Percentiles rank a stretch among this genome's conserved stretches.
These are phyloP conservation scores for Galago senegalensis DNA, from an alignment of 2,797 vertebrate genomes.

Conservation along the genomic window DNA sequence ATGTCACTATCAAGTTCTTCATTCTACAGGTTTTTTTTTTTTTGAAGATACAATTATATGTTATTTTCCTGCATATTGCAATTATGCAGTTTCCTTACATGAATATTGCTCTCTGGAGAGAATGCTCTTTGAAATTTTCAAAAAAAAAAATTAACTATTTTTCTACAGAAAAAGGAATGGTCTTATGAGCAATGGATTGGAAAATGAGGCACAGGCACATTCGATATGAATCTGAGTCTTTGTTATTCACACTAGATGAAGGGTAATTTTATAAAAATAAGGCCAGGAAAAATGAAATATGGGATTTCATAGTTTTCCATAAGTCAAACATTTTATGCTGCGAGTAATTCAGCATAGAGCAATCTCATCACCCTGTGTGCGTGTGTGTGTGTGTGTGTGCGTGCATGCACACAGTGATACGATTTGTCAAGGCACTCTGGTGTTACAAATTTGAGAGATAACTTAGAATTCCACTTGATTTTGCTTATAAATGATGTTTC, in stretches of 20 bases:
- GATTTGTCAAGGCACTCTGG: neutral
- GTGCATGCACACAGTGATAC: neutral
- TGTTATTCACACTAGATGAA: constrained; percentile 37
- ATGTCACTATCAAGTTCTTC: constrained; percentile 52
- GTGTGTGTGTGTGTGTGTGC: neutral
- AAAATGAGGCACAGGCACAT: neutral
- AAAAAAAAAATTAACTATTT: constrained; percentile 49
- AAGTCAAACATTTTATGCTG: constrained; percentile 20
- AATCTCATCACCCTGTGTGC: neutral
- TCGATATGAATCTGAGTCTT: neutral
- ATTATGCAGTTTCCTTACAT: constrained; percentile 58
- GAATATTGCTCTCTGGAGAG: constrained; percentile 51
- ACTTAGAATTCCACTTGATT: neutral
- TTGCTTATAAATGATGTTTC: neutral
- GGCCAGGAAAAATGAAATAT: constrained; percentile 14
- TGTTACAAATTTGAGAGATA: constrained; percentile 5
- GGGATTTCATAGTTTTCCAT: neutral
- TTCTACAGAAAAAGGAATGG: constrained; percentile 64
- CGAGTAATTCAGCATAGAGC: neutral
- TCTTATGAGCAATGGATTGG: neutral
- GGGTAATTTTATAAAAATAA: constrained; percentile 66
- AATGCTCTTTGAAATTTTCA: constrained; percentile 50
- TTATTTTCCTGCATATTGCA: constrained; percentile 68
- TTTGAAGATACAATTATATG: constrained; percentile 55
- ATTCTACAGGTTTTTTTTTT: constrained; percentile 58